Evolutionary conservation across 2,113 vertebrate species (phyloP), one percentile per base, ranked within the genome.

Genomic region (Pseudolaguvia tuberculata): DNA sequence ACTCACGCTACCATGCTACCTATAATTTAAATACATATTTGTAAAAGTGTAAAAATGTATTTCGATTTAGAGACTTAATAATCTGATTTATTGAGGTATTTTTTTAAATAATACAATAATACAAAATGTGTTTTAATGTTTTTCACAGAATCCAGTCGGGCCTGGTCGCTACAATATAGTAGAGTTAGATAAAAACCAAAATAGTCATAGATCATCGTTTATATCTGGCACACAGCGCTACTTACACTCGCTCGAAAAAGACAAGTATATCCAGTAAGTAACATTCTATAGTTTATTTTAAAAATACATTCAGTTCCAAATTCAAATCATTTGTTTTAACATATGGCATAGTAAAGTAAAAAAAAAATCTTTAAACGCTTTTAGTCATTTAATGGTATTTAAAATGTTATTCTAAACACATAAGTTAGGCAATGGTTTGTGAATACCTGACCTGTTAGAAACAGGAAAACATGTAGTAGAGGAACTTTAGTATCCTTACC

Each of bases 141-240:
- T 62, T 72, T 15, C 27, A 42, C 52, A 92, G 90, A 91, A 90
- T 72, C 78, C 84, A 0, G 52, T 80, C 17, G 91, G 86, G 0
- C 90, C 90, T 58, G 90, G 91, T 25, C 78, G 78, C 77, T 93
- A 91, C 53, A 29, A 90, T 79, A 79, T 86, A 61, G 84, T 73
- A n/a, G 45, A 80, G 5, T 83, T 83, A 17, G 79, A 55, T 1
- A 81, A 82, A 56, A 79, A 78, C 13, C 66, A 82, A 83, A 78
- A 63, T 0, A 74, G 76, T 21, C 86, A 87, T 73, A 82, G 78
- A 14, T 88, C 87, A 9, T 78, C 88, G 55, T 92, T 84, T 80
- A 20, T 57, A 76, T 48, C 72, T 1, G 80, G 73, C 0, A 14
- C 71, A 0, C 79, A 86, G 76, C 83, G 85, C 66, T 92, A 90